These are phyloP conservation scores for Sycophila sp. DNA, from an alignment of 1,140 invertebrate genomes.

Conservation along the genomic window DNA sequence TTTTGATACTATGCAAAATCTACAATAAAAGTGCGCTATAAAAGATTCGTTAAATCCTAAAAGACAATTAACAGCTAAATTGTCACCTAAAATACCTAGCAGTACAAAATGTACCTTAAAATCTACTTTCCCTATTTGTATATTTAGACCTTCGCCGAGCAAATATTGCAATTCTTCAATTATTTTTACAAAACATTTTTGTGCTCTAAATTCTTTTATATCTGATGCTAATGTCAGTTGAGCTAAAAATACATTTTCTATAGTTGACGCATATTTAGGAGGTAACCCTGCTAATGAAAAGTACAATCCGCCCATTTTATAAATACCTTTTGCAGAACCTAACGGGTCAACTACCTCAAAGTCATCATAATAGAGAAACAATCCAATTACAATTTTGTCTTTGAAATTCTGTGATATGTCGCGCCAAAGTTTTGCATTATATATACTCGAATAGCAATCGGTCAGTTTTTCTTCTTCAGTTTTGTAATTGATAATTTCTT, in stretches of 20 bases:
- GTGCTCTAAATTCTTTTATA: slow-evolving; percentile 36
- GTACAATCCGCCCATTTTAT: slow-evolving; percentile 42
- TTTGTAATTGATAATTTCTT: slow-evolving; percentile 31
- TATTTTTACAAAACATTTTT: slow-evolving; percentile 38
- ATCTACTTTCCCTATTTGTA: slow-evolving; percentile 24
- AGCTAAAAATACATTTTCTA: slow-evolving; percentile 39
- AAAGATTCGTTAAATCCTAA: slow-evolving; percentile 38
- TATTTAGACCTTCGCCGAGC: slow-evolving; percentile 24
- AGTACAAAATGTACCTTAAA: slow-evolving; percentile 40
- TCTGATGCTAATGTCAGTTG: slow-evolving; percentile 34
- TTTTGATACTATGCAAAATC: slow-evolving; percentile 42
- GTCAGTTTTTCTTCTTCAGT: slow-evolving; percentile 11
- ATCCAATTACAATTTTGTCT: slow-evolving; percentile 35
- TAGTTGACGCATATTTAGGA: slow-evolving; percentile 31
- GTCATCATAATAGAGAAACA: slow-evolving; percentile 42
- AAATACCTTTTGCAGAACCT: slow-evolving; percentile 28
- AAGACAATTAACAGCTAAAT: slow-evolving; percentile 36
- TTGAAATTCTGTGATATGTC: slow-evolving; percentile 19
- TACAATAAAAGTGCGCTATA: slow-evolving; percentile 36
- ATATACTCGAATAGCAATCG: slow-evolving; percentile 34
- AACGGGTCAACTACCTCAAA: slow-evolving; percentile 39
- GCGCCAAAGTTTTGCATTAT: slow-evolving; percentile 33
- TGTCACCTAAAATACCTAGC: slow-evolving; percentile 38
- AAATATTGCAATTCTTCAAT: slow-evolving; percentile 21
- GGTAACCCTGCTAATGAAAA: slow-evolving; percentile 36